Conservation (phyloP, 2,797 vertebrate species). For the Antrozous pallidus region DNA sequence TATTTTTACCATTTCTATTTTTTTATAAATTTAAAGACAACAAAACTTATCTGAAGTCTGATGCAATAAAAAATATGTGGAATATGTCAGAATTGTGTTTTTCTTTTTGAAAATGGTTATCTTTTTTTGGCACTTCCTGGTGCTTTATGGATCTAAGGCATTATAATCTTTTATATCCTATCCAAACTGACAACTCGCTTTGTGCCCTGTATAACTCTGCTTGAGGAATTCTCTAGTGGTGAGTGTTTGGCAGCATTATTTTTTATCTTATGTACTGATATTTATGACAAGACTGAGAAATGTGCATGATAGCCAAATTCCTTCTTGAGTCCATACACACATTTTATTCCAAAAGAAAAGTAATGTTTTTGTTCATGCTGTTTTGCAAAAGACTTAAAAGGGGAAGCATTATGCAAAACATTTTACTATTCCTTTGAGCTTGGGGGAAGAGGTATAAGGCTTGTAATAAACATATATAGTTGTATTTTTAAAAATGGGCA, state of each 20-base stretch:
- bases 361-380: background rate
- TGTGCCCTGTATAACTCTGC: background rate
- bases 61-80: conserved; percentile 1
- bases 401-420: background rate
- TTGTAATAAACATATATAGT: background rate
- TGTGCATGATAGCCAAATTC: background rate
- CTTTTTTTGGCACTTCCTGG: background rate
- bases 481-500: background rate
- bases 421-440: conserved; percentile 13
- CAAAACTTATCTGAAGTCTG: conserved; percentile 18
- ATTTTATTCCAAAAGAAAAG: conserved; percentile 36
- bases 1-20: background rate
- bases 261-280: conserved; percentile 10
- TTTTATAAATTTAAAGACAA: conserved; percentile 3
- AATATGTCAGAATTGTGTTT: background rate
- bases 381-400: conserved; percentile 15
- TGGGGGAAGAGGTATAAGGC: background rate
- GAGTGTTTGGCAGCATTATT: background rate
- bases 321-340: background rate
- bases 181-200: conserved; percentile 15
- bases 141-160: background rate
- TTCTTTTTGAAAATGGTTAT: background rate
- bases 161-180: background rate
- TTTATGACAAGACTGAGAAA: conserved; percentile 43
- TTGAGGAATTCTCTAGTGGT: conserved; percentile 9